Evolutionary conservation across 1,140 invertebrate genomes (phyloP).

Genomic region (Pristionchus pacificus): DNA sequence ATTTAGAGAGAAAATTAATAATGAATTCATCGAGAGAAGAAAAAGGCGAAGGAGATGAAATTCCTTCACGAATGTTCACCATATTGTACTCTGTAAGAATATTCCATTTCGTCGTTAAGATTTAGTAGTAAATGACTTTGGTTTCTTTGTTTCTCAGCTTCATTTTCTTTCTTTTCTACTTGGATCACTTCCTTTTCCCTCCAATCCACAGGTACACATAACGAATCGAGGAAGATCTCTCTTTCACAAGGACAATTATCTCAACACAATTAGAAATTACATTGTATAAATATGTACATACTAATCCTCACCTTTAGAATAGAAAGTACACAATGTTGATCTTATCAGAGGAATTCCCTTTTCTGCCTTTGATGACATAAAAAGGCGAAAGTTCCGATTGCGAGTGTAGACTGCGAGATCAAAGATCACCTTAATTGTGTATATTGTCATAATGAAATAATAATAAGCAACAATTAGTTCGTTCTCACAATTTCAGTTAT

Average conservation of each 20-base stretch:
- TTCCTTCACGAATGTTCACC: too few relatives aligned
- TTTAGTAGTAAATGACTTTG: too few relatives aligned
- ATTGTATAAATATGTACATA: too few relatives aligned
- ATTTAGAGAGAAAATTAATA: background rate
- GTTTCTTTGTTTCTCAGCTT: too few relatives aligned
- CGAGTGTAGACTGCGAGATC: background rate
- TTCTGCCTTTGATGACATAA: background rate
- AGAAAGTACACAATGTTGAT: background rate
- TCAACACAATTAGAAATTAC: too few relatives aligned
- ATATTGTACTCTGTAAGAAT: background rate
- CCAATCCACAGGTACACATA: background rate
- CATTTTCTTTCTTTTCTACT: background rate
- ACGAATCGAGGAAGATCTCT: background rate
- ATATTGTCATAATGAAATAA: too few relatives aligned
- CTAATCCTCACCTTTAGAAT: background rate
- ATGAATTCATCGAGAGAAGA: background rate
- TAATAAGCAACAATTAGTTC: background rate
- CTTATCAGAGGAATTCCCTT: background rate
- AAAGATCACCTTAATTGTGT: background rate
- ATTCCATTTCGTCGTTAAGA: background rate
- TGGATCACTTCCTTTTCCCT: background rate
- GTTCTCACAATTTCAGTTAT: background rate
- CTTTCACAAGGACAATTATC: too few relatives aligned
- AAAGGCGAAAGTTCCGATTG: background rate
- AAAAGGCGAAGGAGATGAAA: background rate